Evolutionary conservation across 2,888 invertebrate species (phyloP), one percentile per base, ranked within the genome.

Genomic region (Lissocephala sabroskyi): DNA sequence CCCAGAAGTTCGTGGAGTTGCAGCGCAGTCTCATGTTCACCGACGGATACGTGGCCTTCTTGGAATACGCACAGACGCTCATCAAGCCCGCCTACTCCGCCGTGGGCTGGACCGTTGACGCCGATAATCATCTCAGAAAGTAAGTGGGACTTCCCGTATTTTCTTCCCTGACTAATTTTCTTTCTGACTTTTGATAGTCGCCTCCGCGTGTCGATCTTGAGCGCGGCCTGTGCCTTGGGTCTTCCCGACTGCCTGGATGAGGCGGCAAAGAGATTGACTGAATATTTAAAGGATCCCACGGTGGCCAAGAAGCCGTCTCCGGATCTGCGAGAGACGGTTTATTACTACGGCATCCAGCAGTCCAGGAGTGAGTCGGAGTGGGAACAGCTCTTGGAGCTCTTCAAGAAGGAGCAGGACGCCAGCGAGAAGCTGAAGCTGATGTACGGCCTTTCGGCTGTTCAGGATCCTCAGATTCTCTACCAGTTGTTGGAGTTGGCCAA

Each of bases 361-460:
- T 85, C 86, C 11, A 87, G 88, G 1, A 84, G 85, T 29, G 87
- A 89, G 49, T 78, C 85, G 0, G 89, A 89, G 43, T 96, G 96
- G 95, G 86, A 92, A 13, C 82, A 85, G 44, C 79, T 96, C 67
- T 93, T 93, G 88, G 73, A 88, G 1, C 85, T 88, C 42, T 96
- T 92, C 80, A 67, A 87, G 44, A 83, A 85, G 0, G 95, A 95
- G 79, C 86, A 86, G 3, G 93, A 95, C 73, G 92, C 93, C 0
- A 90, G 90, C 47, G 95, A 96, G 76, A 91, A 91, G 77, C 59
- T 87, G 0, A 92, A 91, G 73, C 80, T 96, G 2, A 86, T 94
- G 79, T 80, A 82, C 2, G 94, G 93, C 1, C 85, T 97, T 45
- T 86, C 93, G 0, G 89, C 88, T 4, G 88, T 91, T 2, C 86